A percentile compares a stretch with the other conserved stretches of the same genome.
phyloP scores from a whole-genome alignment of 2,113 vertebrate genomes.

The Halcyon senegalensis region DNA sequence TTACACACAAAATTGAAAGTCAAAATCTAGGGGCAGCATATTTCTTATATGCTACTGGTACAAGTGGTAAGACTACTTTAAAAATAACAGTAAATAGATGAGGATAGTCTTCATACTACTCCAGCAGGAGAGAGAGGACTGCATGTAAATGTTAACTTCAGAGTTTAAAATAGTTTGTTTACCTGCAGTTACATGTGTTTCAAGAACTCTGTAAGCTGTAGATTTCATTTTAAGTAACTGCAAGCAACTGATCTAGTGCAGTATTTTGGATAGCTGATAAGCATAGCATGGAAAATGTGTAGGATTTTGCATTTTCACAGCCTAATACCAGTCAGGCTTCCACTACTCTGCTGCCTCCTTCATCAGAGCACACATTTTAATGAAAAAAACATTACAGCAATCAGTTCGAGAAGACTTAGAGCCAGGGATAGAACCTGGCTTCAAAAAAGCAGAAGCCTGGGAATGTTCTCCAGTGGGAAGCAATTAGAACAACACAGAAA shows the following conservation, averaged over 20 bases:
- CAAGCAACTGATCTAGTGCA: neutral
- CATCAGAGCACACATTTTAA: neutral
- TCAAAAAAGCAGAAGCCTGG: neutral
- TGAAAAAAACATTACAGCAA: neutral
- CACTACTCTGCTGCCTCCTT: neutral
- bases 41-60: neutral
- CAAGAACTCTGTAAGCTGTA: neutral
- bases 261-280: neutral
- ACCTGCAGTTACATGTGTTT: neutral
- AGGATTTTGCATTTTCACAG: constrained; percentile 6
- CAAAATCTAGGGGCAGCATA: neutral
- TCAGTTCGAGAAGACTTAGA: neutral
- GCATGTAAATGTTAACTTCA: neutral
- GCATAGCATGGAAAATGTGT: neutral
- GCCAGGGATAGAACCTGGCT: neutral
- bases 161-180: neutral
- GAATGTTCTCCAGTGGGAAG: neutral
- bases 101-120: neutral
- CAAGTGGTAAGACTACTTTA: neutral
- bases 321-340: neutral
- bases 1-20: neutral
- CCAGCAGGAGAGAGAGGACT: neutral
- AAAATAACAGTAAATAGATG: neutral
- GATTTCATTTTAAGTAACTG: neutral
- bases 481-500: neutral